Percentiles rank a stretch among this genome's conserved stretches.
phyloP scores from a whole-genome alignment of 2,888 invertebrate genomes.

The Ashinkailepas kermadecensis region DNA sequence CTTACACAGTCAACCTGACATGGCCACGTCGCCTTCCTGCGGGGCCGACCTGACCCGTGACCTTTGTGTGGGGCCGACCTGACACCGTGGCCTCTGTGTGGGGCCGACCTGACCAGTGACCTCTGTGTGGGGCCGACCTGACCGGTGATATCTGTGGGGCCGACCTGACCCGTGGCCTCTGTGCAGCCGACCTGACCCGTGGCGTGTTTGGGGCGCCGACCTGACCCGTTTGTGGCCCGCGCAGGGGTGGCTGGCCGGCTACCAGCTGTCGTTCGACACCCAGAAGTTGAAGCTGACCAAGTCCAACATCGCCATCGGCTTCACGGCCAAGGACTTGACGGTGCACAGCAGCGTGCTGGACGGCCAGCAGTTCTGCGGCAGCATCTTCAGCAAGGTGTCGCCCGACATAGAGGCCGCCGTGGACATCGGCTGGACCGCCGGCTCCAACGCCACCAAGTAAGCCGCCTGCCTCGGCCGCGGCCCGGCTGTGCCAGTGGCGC shows the following conservation, averaged over 20 bases:
- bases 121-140: too few species aligned
- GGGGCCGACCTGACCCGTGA: too few species aligned
- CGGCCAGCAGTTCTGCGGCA: constrained; percentile 61
- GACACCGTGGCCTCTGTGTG: too few species aligned
- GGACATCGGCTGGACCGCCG: constrained; percentile 83
- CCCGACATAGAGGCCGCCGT: constrained; percentile 81
- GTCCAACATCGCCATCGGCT: constrained; percentile 92
- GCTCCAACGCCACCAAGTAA: constrained; percentile 66
- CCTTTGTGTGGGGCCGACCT: too few species aligned
- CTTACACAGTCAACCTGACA: too few species aligned
- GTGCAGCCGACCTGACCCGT: too few species aligned
- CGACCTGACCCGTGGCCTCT: neutral
- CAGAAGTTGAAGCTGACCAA: constrained; percentile 81
- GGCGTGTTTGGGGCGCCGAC: neutral
- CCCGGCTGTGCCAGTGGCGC: too few species aligned
- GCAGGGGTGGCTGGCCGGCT: constrained; percentile 83
- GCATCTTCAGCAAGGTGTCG: constrained; percentile 86
- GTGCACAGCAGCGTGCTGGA: constrained; percentile 94
- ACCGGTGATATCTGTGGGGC: neutral
- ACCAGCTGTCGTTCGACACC: constrained; percentile 82
- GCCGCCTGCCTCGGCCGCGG: neutral
- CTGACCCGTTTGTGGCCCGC: constrained; percentile 35
- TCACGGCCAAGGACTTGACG: constrained; percentile 80
- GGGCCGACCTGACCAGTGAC: too few species aligned
- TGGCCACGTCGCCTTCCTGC: too few species aligned